phyloP scores from a whole-genome alignment of 2,888 invertebrate genomes.

The Chrysotoxum bicinctum region DNA sequence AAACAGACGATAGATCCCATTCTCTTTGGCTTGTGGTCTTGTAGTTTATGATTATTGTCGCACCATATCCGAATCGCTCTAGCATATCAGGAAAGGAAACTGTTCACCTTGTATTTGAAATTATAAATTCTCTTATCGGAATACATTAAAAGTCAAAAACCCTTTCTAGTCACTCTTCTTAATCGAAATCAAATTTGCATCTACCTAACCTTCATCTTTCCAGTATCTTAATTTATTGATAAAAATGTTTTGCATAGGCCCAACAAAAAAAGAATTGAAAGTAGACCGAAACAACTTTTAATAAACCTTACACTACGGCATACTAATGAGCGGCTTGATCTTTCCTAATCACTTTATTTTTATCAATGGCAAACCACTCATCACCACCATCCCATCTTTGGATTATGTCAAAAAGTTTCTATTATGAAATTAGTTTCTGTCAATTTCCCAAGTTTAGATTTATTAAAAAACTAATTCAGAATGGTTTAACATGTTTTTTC shows the following conservation, averaged over 20 bases:
- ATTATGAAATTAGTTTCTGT: slow-evolving; percentile 7
- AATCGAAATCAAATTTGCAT: too few relatives aligned
- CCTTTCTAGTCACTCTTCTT: too few relatives aligned
- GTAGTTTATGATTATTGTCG: too few relatives aligned
- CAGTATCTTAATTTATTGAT: not conserved
- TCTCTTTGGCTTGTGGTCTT: too few relatives aligned
- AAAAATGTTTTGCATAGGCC: not conserved
- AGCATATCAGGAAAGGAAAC: too few relatives aligned
- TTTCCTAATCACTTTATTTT: not conserved
- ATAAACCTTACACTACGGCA: not conserved
- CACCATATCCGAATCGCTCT: too few relatives aligned
- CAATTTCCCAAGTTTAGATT: not conserved
- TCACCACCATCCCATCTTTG: not conserved
- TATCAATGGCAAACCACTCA: not conserved
- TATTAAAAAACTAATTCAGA: not conserved
- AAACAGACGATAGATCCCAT: too few relatives aligned
- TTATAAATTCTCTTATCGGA: too few relatives aligned
- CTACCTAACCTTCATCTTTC: too few relatives aligned
- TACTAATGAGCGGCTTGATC: not conserved
- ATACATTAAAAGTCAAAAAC: too few relatives aligned
- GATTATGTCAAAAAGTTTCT: slow-evolving; percentile 1
- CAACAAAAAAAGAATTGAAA: not conserved
- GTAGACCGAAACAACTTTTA: not conserved
- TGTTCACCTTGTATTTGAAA: too few relatives aligned
- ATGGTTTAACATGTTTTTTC: slow-evolving; percentile 6